Conservation (phyloP, 2,113 vertebrate genomes). For the Chionomys nivalis region DNA sequence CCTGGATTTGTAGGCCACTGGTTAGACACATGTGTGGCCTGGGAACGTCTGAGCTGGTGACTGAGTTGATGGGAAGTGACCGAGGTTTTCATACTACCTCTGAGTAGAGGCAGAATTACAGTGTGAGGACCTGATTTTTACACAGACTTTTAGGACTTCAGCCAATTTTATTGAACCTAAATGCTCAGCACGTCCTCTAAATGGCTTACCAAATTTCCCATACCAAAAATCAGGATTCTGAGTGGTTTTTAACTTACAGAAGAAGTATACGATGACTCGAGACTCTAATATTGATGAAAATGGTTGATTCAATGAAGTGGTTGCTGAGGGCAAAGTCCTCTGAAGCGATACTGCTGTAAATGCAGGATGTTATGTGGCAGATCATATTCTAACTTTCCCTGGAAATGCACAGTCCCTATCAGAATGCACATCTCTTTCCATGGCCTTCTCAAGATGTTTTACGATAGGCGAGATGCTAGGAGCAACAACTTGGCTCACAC, state of each 20-base stretch:
- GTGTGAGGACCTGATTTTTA: neutral
- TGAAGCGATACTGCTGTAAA: neutral
- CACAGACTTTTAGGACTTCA: neutral
- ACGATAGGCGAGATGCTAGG: neutral
- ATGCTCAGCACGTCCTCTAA: neutral
- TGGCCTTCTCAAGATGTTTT: slow-evolving; percentile 15
- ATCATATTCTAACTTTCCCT: neutral
- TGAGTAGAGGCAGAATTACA: neutral
- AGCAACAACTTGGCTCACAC: neutral
- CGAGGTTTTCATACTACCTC: neutral
- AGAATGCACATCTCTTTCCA: neutral
- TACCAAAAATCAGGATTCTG: neutral
- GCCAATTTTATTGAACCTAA: neutral
- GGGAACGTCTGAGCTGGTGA: neutral
- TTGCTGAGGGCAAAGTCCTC: neutral
- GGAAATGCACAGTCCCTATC: neutral
- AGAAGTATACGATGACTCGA: slow-evolving; percentile 10
- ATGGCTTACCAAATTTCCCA: neutral
- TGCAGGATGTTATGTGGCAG: neutral
- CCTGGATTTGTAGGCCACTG: neutral
- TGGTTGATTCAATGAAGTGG: slow-evolving; percentile 51
- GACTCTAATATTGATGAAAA: slow-evolving; percentile 19
- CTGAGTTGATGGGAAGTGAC: neutral
- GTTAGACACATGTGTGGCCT: neutral
- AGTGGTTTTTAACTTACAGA: slow-evolving; percentile 33